phyloP scores from a whole-genome alignment of 2,888 invertebrate genomes.

The Phyto melanocephala region DNA sequence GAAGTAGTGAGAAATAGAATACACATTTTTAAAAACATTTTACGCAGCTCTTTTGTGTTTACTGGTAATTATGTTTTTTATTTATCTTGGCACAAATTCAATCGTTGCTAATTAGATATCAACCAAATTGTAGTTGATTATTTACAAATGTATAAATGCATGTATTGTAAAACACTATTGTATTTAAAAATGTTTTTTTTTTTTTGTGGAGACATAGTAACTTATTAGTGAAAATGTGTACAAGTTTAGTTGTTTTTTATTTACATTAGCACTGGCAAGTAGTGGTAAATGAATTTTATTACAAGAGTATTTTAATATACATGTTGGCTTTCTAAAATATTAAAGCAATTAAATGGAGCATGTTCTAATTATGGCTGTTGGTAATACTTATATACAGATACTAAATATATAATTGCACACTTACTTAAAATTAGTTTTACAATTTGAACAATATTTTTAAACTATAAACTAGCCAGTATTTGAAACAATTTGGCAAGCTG shows the following conservation, averaged over 20 bases:
- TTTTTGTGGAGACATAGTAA: constrained; percentile 14
- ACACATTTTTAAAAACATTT: too few species aligned
- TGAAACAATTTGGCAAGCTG: too few species aligned
- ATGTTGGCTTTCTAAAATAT: not conserved
- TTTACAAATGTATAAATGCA: constrained; percentile 36
- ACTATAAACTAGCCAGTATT: not conserved
- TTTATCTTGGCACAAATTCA: constrained; percentile 56
- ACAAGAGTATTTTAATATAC: not conserved
- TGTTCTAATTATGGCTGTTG: not conserved
- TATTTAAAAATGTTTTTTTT: too few species aligned
- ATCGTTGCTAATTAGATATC: constrained; percentile 56
- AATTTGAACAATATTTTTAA: too few species aligned
- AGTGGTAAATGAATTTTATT: not conserved
- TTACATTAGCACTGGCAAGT: not conserved
- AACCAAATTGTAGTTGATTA: constrained; percentile 59
- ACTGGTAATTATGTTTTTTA: not conserved
- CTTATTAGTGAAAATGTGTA: not conserved
- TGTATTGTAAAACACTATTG: too few species aligned
- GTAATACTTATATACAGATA: not conserved
- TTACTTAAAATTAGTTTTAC: too few species aligned
- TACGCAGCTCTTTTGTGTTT: too few species aligned
- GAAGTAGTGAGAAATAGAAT: too few species aligned
- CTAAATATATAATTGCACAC: too few species aligned
- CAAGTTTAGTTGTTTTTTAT: not conserved
- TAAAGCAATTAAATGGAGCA: not conserved